Conservation (phyloP, 2,113 vertebrate species). For the Nothocercus nigrocapillus region DNA sequence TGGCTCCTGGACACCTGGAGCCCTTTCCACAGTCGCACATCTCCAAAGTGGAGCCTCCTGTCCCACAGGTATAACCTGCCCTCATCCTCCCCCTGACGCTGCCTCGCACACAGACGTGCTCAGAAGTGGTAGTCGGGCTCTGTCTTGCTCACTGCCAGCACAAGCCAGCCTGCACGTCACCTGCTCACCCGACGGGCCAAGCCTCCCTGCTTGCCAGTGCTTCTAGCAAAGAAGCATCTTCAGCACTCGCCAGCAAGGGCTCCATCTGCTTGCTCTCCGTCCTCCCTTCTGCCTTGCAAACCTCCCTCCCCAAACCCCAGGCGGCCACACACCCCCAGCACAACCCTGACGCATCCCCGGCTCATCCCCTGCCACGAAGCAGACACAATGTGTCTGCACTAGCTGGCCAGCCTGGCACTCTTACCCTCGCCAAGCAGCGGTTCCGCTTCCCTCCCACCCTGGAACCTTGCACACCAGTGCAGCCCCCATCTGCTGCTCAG, state of each 20-base stretch:
- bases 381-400: not conserved
- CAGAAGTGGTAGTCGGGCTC: rapidly evolving
- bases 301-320: not conserved
- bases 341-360: not conserved
- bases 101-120: rapidly evolving
- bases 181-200: not conserved
- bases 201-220: not conserved
- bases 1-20: not conserved
- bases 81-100: rapidly evolving
- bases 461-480: not conserved
- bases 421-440: not conserved
- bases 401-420: not conserved
- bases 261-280: not conserved
- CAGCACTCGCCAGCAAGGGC: not conserved
- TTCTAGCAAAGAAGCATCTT: rapidly evolving
- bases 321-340: not conserved
- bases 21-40: rapidly evolving
- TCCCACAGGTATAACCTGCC: conserved; percentile 38
- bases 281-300: not conserved
- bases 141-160: not conserved
- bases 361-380: not conserved
- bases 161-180: not conserved
- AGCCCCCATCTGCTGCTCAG: not conserved
- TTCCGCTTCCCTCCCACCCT: not conserved
- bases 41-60: not conserved